A percentile compares a stretch with the other conserved stretches of the same genome.
Evolutionary conservation across 2,113 vertebrate species (phyloP).

Genomic region (Arvicanthis niloticus): DNA sequence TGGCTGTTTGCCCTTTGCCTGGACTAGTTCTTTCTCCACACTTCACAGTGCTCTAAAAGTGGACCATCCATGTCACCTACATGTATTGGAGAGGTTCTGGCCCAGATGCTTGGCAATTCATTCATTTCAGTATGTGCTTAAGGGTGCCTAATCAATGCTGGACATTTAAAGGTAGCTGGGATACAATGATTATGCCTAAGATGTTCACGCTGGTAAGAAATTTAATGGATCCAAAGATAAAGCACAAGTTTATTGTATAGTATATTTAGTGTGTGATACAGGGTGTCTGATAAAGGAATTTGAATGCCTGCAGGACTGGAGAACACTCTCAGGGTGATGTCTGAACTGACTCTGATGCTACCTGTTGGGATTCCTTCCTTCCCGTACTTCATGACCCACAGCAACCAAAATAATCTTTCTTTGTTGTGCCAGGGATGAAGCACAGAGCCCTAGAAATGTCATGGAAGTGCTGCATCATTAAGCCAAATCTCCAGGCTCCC

Average conservation of each 20-base stretch:
- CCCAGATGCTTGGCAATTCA: background rate
- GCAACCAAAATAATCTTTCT: background rate
- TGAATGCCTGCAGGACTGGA: background rate
- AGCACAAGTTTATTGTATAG: background rate
- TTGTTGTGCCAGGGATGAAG: background rate
- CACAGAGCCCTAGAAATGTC: background rate
- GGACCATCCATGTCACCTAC: background rate
- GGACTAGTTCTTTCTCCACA: background rate
- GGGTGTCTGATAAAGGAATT: background rate
- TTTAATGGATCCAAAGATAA: background rate
- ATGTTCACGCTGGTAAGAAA: background rate
- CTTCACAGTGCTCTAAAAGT: background rate
- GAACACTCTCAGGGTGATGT: background rate
- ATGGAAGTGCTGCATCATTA: background rate
- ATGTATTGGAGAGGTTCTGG: background rate
- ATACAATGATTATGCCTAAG: background rate
- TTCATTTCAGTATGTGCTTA: background rate
- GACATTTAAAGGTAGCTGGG: background rate
- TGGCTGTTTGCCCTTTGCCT: background rate
- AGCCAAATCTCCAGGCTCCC: background rate
- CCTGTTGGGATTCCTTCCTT: background rate
- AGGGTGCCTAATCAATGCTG: background rate
- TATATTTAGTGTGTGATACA: background rate
- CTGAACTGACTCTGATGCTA: background rate
- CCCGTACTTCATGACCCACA: background rate